Evolutionary conservation across 2,797 vertebrate genomes (phyloP).

Genomic region (Oryzias sinensis): DNA sequence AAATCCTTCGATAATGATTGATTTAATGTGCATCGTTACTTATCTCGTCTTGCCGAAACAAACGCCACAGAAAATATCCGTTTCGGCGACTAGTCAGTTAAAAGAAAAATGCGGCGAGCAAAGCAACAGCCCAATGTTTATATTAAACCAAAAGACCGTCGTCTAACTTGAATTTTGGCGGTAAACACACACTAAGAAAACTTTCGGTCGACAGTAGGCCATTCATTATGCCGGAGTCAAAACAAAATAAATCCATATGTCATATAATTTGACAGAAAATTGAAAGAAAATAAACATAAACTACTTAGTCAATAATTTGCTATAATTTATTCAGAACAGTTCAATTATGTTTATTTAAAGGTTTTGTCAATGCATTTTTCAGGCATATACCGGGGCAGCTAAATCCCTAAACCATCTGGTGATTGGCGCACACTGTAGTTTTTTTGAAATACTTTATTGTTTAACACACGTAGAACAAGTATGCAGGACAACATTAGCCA

Average conservation of each 20-base stretch:
- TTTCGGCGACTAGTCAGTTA: background rate
- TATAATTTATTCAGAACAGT: no score
- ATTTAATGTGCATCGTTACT: conserved; percentile 90
- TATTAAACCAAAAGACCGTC: conserved; percentile 12
- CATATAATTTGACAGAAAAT: background rate
- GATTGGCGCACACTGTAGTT: no score
- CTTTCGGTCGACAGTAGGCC: conserved; percentile 1
- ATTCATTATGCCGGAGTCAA: conserved; percentile 24
- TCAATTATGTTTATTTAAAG: no score
- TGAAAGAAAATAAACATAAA: no score
- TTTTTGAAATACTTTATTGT: no score
- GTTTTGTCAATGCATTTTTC: no score
- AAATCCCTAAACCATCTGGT: no score
- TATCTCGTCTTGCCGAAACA: conserved; percentile 1
- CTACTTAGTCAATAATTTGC: rapidly evolving
- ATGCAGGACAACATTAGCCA: no score
- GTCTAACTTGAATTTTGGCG: conserved; percentile 80
- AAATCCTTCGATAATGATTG: conserved; percentile 91
- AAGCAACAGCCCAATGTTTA: conserved; percentile 22
- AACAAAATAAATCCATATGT: background rate
- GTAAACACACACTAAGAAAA: conserved; percentile 43
- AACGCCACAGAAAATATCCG: background rate
- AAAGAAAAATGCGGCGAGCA: background rate
- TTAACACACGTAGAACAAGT: no score
- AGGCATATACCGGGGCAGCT: no score